Evolutionary conservation across 2,113 vertebrate genomes (phyloP), one percentile per base, ranked within the genome.

Genomic region (Tychaedon coryphoeus): DNA sequence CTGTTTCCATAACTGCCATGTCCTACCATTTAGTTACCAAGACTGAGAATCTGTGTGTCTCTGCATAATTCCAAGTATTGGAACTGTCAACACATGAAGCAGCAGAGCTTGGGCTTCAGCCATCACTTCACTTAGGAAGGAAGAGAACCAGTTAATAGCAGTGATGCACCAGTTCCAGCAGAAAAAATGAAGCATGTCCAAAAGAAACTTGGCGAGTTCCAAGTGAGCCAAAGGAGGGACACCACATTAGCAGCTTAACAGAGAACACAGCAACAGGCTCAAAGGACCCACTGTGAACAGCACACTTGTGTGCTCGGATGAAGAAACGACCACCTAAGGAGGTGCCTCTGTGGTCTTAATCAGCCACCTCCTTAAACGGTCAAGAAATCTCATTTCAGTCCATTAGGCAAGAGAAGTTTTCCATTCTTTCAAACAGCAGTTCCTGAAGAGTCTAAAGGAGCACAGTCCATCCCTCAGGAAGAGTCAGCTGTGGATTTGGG

Each of bases 171-270:
- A 96, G 93, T 97, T 98, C 97, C 96, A 97, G 86, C 92, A 96
- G 90, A 95, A 97, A 90, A 97, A 96, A 81, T 60, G 95, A 97
- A 96, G 82, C 90, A 90, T 67, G 90, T 97, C 97, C 97, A 98
- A 98, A 95, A 98, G 97, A 98, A 98, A 98, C 97, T 97, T 96
- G 5, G 6, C 8, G 79, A 95, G 92, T 98, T 98, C 97, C 98
- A 98, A 98, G 96, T 91, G 94, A 98, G 97, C 95, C 97, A 97
- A 97, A 98, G 94, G 92, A 98, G 94, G 95, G 94, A 96, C 97
- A 97, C 96, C 97, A 98, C 97, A 98, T 97, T 92, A 97, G 96
- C 92, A 95, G 57, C 95, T 96, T 95, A 96, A 96, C 94, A 97
- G 97, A 96, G 95, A 97, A 97, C 94, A 96, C 93, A 96, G 97